A percentile compares a stretch with the other conserved stretches of the same genome.
Evolutionary conservation across 2,113 vertebrate species (phyloP).

Genomic region (Myxocyprinus asiaticus): DNA sequence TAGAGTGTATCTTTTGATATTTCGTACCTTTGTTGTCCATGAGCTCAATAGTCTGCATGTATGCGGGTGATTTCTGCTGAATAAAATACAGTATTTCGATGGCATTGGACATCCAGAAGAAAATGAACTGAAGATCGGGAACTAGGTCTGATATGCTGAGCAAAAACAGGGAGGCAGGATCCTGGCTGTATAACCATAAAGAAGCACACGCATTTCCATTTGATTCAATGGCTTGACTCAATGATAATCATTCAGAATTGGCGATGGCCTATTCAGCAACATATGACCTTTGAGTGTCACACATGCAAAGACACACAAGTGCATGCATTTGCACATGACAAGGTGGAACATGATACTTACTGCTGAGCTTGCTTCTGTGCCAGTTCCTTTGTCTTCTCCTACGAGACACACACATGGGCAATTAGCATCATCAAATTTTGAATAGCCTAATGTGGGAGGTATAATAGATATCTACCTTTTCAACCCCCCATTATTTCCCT

Average conservation of each 20-base stretch:
- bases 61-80: constrained; percentile 89
- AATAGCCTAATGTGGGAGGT: constrained; percentile 60
- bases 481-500: neutral
- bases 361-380: constrained; percentile 95
- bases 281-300: constrained; percentile 10
- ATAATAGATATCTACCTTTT: neutral
- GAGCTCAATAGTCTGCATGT: constrained; percentile 87
- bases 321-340: constrained; percentile 31
- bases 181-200: constrained; percentile 77
- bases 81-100: constrained; percentile 94
- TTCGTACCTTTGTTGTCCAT: constrained; percentile 78
- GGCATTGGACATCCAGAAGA: constrained; percentile 98
- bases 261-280: constrained; percentile 2
- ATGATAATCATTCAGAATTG: neutral
- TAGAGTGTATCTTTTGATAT: neutral
- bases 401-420: constrained; percentile 59
- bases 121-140: constrained; percentile 88
- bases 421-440: constrained; percentile 74
- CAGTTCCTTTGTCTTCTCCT: constrained; percentile 95
- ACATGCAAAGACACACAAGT: constrained; percentile 23
- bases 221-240: neutral
- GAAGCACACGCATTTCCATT: constrained; percentile 23
- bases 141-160: constrained; percentile 85
- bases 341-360: constrained; percentile 80
- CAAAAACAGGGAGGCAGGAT: constrained; percentile 79